phyloP scores from a whole-genome alignment of 2,797 vertebrate genomes.

The Ceyx erithaca region DNA sequence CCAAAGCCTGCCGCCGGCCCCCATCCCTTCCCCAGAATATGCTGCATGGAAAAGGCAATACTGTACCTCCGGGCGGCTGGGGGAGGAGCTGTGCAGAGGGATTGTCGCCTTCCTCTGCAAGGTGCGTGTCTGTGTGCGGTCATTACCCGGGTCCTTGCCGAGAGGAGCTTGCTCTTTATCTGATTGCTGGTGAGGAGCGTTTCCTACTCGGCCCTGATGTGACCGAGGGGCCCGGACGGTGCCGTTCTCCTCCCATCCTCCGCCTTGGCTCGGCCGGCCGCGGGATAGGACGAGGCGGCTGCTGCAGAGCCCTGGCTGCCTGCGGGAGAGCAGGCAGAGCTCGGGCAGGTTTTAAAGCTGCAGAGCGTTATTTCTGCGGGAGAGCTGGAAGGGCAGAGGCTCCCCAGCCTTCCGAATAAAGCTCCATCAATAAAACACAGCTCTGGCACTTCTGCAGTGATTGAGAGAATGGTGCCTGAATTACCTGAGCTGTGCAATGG shows the following conservation, averaged over 20 bases:
- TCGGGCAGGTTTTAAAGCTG: conserved; percentile 73
- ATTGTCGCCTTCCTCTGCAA: conserved; percentile 75
- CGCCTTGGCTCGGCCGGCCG: conserved; percentile 82
- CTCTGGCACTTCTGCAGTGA: background rate
- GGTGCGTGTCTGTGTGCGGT: conserved; percentile 72
- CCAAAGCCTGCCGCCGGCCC: no score
- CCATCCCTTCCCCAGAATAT: conserved; percentile 69
- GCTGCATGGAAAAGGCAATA: conserved; percentile 78
- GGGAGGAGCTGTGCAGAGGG: conserved; percentile 75
- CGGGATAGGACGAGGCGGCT: conserved; percentile 78
- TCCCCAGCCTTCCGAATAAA: background rate
- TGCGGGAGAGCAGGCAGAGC: conserved; percentile 68
- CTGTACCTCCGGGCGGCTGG: conserved; percentile 80
- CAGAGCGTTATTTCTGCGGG: conserved; percentile 57
- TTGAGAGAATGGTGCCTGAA: no score
- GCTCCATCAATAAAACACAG: background rate
- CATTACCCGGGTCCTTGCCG: conserved; percentile 86
- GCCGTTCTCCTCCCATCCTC: conserved; percentile 96
- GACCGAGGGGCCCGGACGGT: conserved; percentile 88
- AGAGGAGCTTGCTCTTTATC: conserved; percentile 71
- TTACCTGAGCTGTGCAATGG: background rate
- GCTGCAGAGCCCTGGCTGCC: conserved; percentile 84
- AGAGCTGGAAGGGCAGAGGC: background rate
- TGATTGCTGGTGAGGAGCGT: conserved; percentile 80
- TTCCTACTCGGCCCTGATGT: conserved; percentile 88